phyloP scores from a whole-genome alignment of 2,113 vertebrate genomes.

The Pantherophis guttatus region DNA sequence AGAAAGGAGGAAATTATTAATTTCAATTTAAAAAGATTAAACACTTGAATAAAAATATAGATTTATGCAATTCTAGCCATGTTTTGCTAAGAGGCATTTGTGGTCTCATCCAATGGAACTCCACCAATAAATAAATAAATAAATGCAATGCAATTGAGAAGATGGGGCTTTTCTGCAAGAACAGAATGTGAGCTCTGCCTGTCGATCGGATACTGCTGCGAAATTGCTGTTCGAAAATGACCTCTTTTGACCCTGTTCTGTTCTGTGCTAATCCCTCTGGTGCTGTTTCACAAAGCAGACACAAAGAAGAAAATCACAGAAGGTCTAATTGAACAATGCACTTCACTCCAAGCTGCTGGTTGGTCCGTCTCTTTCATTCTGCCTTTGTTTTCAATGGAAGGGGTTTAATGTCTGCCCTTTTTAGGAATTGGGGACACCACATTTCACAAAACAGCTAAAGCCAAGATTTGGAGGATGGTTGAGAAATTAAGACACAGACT shows the following conservation, averaged over 20 bases:
- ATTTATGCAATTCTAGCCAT: not conserved
- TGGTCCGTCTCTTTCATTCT: not conserved
- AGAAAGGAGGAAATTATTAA: not conserved
- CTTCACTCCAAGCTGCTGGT: conserved; percentile 26
- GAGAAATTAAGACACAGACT: not conserved
- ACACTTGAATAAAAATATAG: not conserved
- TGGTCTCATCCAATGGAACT: not conserved
- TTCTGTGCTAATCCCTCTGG: conserved; percentile 6
- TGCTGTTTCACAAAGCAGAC: conserved; percentile 16
- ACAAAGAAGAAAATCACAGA: conserved; percentile 28
- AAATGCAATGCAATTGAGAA: not conserved
- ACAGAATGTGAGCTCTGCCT: conserved; percentile 15
- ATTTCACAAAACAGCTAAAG: not conserved
- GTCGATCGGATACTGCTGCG: not conserved
- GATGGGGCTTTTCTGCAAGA: not conserved
- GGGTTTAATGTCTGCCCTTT: not conserved
- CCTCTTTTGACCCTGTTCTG: conserved; percentile 36
- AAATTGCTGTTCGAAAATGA: conserved; percentile 29
- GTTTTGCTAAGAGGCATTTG: not conserved
- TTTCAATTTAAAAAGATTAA: not conserved
- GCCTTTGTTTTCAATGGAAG: not conserved
- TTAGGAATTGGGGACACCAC: not conserved
- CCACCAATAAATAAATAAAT: not conserved
- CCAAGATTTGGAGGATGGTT: not conserved
- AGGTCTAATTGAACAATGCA: conserved; percentile 39